Conservation (phyloP, 2,888 invertebrate species). For the Pinctada fucata region DNA sequence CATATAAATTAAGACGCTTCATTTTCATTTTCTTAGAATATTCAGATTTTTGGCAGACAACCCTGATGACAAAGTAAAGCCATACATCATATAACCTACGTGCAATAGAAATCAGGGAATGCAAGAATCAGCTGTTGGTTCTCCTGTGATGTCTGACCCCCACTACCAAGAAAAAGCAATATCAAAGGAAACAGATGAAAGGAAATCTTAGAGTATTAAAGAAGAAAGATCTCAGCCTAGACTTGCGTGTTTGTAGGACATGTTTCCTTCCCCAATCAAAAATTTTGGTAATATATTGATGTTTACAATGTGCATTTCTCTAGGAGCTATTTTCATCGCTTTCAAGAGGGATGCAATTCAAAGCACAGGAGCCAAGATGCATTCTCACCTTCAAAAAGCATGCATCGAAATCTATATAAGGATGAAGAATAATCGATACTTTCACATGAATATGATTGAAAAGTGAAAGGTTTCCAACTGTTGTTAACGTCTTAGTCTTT, state of each 20-base stretch:
- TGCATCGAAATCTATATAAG: no score
- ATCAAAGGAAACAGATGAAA: slow-evolving; percentile 45
- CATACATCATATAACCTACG: slow-evolving; percentile 31
- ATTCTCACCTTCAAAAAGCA: no score
- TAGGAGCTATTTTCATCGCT: background rate
- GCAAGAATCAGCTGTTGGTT: slow-evolving; percentile 36
- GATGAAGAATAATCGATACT: no score
- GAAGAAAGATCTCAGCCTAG: slow-evolving; percentile 22
- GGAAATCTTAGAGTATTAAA: slow-evolving; percentile 39
- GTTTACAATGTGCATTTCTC: background rate
- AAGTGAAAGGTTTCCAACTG: no score
- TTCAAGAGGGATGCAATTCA: background rate
- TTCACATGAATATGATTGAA: no score
- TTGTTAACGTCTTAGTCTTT: no score
- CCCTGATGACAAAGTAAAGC: slow-evolving; percentile 37
- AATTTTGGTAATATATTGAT: background rate
- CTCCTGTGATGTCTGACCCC: slow-evolving; percentile 38
- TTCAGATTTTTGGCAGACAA: background rate
- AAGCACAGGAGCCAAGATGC: no score
- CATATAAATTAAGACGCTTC: background rate
- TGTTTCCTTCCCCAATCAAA: background rate
- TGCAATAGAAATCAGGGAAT: slow-evolving; percentile 18
- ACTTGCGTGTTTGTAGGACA: slow-evolving; percentile 3
- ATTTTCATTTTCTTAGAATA: background rate
- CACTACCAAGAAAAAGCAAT: slow-evolving; percentile 35